phyloP scores from a whole-genome alignment of 2,888 invertebrate species.

The Epirrhoe alternata region DNA sequence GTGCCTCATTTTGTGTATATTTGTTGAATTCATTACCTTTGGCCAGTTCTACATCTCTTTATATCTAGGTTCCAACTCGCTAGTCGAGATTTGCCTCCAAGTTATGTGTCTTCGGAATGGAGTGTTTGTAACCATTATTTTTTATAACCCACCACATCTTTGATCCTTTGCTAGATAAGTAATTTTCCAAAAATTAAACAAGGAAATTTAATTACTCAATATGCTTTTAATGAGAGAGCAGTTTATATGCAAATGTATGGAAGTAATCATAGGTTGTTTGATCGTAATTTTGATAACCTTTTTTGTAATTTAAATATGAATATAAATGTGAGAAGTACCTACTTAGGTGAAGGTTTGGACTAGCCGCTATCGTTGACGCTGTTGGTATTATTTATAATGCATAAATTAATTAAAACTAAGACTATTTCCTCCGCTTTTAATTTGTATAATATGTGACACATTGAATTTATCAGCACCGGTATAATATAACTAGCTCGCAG shows the following conservation, averaged over 20 bases:
- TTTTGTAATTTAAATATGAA: slow-evolving; percentile 39
- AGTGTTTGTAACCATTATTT: slow-evolving; percentile 76
- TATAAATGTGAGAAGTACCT: slow-evolving; percentile 38
- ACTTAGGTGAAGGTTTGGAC: slow-evolving; percentile 18
- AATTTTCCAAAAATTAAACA: slow-evolving; percentile 50
- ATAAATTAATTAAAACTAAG: slow-evolving; percentile 30
- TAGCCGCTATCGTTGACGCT: slow-evolving; percentile 32
- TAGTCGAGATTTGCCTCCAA: slow-evolving; percentile 62
- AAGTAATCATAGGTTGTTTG: slow-evolving; percentile 36
- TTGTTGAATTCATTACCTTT: background rate
- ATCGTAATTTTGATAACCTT: slow-evolving; percentile 43
- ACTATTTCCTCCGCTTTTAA: slow-evolving; percentile 13
- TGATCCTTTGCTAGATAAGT: slow-evolving; percentile 56
- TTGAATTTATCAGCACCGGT: background rate
- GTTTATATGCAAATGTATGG: slow-evolving; percentile 47
- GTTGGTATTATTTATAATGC: slow-evolving; percentile 31
- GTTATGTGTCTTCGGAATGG: slow-evolving; percentile 67
- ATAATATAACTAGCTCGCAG: background rate
- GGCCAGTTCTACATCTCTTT: slow-evolving; percentile 20
- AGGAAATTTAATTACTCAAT: slow-evolving; percentile 45
- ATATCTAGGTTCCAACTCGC: slow-evolving; percentile 42
- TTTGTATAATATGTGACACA: slow-evolving; percentile 1
- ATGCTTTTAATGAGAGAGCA: slow-evolving; percentile 47
- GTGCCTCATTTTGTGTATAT: too few relatives aligned
- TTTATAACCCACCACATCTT: slow-evolving; percentile 69